Evolutionary conservation across 2,888 invertebrate species (phyloP), one percentile per base, ranked within the genome.

Genomic region (Troides helena): DNA sequence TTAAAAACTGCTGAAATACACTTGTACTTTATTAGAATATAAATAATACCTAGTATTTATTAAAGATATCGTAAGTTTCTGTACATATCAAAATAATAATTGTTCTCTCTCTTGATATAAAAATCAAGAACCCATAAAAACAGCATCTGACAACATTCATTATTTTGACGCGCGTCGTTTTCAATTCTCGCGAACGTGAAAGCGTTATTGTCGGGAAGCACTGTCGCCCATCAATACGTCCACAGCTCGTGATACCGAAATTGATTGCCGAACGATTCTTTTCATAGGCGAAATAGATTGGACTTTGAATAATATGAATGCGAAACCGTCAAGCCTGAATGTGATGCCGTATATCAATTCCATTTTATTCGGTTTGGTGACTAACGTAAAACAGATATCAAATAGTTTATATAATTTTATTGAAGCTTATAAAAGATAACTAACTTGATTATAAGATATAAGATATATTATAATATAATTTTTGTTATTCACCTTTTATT

Each of bases 281-380:
- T 70, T 70, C 63, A 67, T 70, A 70, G 18, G 63, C 56, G 60
- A 67, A 67, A 67, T 60, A 70, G 67, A 70, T 67, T 70, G 67
- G 56, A 67, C 58, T 70, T 39, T 67, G 70, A 67, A 70, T 64
- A 67, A 67, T 70, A 60, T 53, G 62, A 57, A 58, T 50, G 17
- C 62, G 62, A 60, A 30, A 23, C 5, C 21, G 39, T 10, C 23
- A 36, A 30, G 53, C 23, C 46, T 65, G 65, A 61, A 65, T 65
- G 57, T 5, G 50, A 23, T 7, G 6, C 6, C 53, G 18, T 53
- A 53, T n/a, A 53, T 53, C 53, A 53, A 46, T 18, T 17, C n/a
- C 6, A 57, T 60, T 65, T 64, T 25, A n/a, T 57, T 69, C 21
- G 53, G 6, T 39, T 60, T n/a, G 25, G 8, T 50, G 50, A 59